Evolutionary conservation across 2,888 invertebrate genomes (phyloP).

Genomic region (Ophraella communa): DNA sequence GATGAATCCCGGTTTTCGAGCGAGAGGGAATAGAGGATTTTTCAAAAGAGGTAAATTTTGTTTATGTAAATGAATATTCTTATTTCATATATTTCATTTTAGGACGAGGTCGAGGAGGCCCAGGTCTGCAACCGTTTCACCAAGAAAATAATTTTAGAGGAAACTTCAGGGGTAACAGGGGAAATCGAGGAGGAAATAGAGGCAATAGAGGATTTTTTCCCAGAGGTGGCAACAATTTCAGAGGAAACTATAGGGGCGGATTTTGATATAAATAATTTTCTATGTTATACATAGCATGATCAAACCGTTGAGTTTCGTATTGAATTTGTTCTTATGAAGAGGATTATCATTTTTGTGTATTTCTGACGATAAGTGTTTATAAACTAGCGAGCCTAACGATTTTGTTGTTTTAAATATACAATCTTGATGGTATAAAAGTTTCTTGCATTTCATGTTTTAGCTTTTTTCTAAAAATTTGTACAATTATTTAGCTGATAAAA

Average conservation of each 20-base stretch:
- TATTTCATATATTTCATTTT: neutral
- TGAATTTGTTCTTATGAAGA: neutral
- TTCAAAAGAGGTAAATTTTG: slow-evolving; percentile 27
- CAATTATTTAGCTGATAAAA: too few species aligned
- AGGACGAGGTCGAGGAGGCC: slow-evolving; percentile 29
- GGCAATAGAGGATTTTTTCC: slow-evolving; percentile 31
- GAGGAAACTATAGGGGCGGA: slow-evolving; percentile 36
- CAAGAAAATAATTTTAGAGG: slow-evolving; percentile 36
- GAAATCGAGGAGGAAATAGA: slow-evolving; percentile 29
- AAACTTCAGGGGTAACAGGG: slow-evolving; percentile 22
- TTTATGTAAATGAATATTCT: neutral
- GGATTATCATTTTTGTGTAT: neutral
- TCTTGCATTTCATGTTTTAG: too few species aligned
- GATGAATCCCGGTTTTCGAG: slow-evolving; percentile 25
- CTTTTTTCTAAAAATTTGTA: too few species aligned
- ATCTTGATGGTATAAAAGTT: too few species aligned
- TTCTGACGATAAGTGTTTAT: neutral
- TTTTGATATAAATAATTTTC: slow-evolving; percentile 28
- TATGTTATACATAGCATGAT: slow-evolving; percentile 5
- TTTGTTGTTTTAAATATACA: too few species aligned
- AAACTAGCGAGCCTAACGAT: too few species aligned
- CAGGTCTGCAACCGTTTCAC: slow-evolving; percentile 11
- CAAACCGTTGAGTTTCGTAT: neutral
- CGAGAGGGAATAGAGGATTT: slow-evolving; percentile 27
- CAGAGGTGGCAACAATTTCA: slow-evolving; percentile 26